Evolutionary conservation across 2,888 invertebrate genomes (phyloP).

Genomic region (Habroteleia sp.): DNA sequence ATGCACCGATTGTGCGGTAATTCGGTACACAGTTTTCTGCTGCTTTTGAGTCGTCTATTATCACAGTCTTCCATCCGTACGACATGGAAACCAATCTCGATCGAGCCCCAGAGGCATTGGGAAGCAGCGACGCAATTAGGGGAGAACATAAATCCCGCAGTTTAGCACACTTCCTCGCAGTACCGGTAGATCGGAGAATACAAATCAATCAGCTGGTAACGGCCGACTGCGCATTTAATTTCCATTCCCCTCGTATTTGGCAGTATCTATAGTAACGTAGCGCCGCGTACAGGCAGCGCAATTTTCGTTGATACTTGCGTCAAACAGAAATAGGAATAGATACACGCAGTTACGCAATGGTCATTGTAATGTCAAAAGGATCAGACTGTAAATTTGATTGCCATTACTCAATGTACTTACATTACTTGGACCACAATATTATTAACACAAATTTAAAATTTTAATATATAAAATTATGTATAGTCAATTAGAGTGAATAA

Average conservation of each 20-base stretch:
- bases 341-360: constrained; percentile 42
- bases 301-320: constrained; percentile 61
- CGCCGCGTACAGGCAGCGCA: constrained; percentile 52
- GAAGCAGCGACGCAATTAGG: constrained; percentile 77
- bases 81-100: constrained; percentile 68
- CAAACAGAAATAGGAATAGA: constrained; percentile 52
- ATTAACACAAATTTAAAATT: no score
- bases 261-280: constrained; percentile 65
- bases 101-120: constrained; percentile 67
- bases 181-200: constrained; percentile 77
- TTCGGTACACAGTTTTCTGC: constrained; percentile 56
- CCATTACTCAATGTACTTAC: constrained; percentile 17
- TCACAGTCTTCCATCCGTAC: constrained; percentile 66
- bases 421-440: no score
- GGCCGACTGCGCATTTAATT: constrained; percentile 80
- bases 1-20: constrained; percentile 54
- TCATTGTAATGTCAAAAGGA: constrained; percentile 59
- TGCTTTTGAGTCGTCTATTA: constrained; percentile 63
- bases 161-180: constrained; percentile 78
- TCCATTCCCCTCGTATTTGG: constrained; percentile 73
- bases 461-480: no score
- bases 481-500: no score
- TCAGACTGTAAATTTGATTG: constrained; percentile 48
- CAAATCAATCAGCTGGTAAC: constrained; percentile 80
- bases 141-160: constrained; percentile 80